Conservation (phyloP, 1,140 invertebrate species). For the Trachelipus rathkii region DNA sequence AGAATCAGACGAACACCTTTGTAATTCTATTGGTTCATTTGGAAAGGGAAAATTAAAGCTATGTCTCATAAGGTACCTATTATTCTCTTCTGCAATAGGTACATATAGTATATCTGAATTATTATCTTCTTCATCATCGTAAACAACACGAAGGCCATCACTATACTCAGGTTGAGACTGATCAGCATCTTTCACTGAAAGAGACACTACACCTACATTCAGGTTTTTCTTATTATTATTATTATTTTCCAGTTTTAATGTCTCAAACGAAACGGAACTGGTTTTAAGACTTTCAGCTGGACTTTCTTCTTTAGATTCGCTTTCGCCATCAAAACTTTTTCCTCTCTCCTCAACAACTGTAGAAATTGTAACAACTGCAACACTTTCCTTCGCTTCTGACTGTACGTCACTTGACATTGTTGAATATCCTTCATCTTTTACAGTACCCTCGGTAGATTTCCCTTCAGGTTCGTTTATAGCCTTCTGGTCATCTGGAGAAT, state of each 20-base stretch:
- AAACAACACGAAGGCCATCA: conserved; percentile 40
- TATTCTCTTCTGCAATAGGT: conserved; percentile 59
- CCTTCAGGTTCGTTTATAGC: conserved; percentile 5
- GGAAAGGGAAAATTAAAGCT: conserved; percentile 57
- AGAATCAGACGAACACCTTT: conserved; percentile 43
- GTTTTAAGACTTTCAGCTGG: background rate
- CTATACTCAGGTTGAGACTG: conserved; percentile 27
- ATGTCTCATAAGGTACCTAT: conserved; percentile 57
- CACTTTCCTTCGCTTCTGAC: conserved; percentile 60
- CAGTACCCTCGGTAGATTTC: conserved; percentile 28
- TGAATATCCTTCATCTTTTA: conserved; percentile 77
- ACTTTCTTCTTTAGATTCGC: background rate
- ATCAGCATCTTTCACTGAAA: background rate
- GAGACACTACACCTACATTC: background rate
- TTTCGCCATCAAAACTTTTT: background rate
- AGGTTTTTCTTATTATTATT: background rate
- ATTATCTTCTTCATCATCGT: conserved; percentile 51
- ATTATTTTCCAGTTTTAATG: background rate
- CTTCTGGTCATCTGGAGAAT: conserved; percentile 9
- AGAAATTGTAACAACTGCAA: conserved; percentile 24
- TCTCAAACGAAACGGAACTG: background rate
- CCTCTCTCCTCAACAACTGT: conserved; percentile 33
- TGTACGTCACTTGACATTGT: conserved; percentile 85
- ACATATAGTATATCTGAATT: conserved; percentile 66
- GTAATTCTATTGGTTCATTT: conserved; percentile 19